Evolutionary conservation across 2,113 vertebrate genomes (phyloP), one percentile per base, ranked within the genome.

Genomic region (Oreotragus oreotragus): DNA sequence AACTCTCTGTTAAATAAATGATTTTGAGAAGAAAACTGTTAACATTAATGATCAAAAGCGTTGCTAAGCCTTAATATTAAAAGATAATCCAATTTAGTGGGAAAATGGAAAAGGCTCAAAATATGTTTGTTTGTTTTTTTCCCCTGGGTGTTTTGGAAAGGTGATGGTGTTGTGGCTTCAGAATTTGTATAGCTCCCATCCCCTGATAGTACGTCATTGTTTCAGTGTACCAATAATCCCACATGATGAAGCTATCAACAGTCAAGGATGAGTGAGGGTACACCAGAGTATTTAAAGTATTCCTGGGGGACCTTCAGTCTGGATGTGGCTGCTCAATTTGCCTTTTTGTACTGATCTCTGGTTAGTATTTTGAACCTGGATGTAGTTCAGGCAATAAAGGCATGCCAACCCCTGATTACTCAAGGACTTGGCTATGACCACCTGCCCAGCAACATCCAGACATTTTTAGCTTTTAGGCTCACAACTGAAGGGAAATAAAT

Each of bases 11-110:
- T 83, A 93, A 87, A 79, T 47, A 94, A 64, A 36, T 88, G 33
- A 53, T 76, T 88, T 64, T 45, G 47, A 92, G 36, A 85, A 95
- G 23, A 91, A 96, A 98, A 84, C 12, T 51, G 8, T 53, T 76
- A 94, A 51, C 12, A 55, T 30, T 66, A 79, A 94, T 81, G 87
- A 39, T 77, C 43, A 84, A 97, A 94, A 92, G 17, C 30, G 43
- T 43, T 77, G 36, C 28, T 90, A 53, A 80, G 17, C 30, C 45
- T 84, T 92, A 64, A 62, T 49, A 85, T 60, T 87, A 83, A 94
- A 90, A 86, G 73, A 36, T 19, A 96, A 80, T 51, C 1, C 2
- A 76, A 84, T 55, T 76, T n/a, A 85, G 33, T 55, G 8, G 27
- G 3, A 33, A 93, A 85, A 79, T 43, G 33, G 4, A 64, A 87